Evolutionary conservation across 2,888 invertebrate genomes (phyloP).

Genomic region (Drosophila imparisetae): DNA sequence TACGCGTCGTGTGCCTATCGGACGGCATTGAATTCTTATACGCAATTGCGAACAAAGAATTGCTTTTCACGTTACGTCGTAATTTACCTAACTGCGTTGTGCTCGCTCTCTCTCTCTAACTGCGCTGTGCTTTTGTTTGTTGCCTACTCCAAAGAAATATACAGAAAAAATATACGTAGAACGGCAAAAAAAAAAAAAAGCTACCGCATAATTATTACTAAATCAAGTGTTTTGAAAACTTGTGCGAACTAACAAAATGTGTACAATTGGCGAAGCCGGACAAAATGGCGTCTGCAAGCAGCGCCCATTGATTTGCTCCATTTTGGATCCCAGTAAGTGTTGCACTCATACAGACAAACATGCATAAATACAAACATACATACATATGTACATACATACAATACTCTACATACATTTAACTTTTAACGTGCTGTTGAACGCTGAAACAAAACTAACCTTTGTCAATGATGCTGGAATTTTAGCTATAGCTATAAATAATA

Average conservation of each 20-base stretch:
- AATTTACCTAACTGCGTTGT: slow-evolving; percentile 37
- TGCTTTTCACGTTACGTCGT: slow-evolving; percentile 49
- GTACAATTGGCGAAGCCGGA: slow-evolving; percentile 76
- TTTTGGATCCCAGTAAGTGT: slow-evolving; percentile 84
- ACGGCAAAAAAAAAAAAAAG: slow-evolving; percentile 3
- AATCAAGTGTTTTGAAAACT: slow-evolving; percentile 16
- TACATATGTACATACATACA: slow-evolving; percentile 6
- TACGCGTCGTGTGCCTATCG: slow-evolving; percentile 66
- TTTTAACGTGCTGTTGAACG: background rate
- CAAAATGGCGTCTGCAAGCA: slow-evolving; percentile 84
- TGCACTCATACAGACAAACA: slow-evolving; percentile 17
- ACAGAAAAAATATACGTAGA: slow-evolving; percentile 29
- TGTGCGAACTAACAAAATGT: slow-evolving; percentile 48
- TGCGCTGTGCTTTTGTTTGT: slow-evolving; percentile 55
- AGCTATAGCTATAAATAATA: slow-evolving; percentile 9
- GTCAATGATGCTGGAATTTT: slow-evolving; percentile 43
- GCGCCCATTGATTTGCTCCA: slow-evolving; percentile 83
- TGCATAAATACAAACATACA: slow-evolving; percentile 9
- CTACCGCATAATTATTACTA: slow-evolving; percentile 15
- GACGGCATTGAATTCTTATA: slow-evolving; percentile 50
- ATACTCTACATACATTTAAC: slow-evolving; percentile 8
- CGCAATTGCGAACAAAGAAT: slow-evolving; percentile 16
- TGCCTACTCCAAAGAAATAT: slow-evolving; percentile 29
- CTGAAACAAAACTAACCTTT: slow-evolving; percentile 65
- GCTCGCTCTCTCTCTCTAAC: slow-evolving; percentile 13